Evolutionary conservation across 2,888 invertebrate species (phyloP).

Genomic region (Hypena proboscidalis): DNA sequence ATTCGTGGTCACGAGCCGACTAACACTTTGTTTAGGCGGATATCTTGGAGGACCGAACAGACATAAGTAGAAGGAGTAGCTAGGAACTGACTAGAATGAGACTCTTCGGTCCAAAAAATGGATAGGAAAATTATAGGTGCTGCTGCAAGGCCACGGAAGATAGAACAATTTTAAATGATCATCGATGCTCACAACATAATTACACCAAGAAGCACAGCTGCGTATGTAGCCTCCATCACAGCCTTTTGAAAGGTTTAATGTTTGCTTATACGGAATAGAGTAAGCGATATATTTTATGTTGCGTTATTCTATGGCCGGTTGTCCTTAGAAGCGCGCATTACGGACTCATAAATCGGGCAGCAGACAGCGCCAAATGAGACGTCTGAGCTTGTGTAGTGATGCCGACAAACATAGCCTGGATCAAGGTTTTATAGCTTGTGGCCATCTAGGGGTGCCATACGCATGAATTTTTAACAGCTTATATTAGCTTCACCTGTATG

Average conservation of each 20-base stretch:
- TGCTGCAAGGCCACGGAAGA: too few relatives aligned
- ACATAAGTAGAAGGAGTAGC: too few relatives aligned
- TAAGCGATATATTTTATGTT: constrained; percentile 21
- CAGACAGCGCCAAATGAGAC: constrained; percentile 52
- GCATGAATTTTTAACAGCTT: not conserved
- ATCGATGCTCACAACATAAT: too few relatives aligned
- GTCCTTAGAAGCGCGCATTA: constrained; percentile 49
- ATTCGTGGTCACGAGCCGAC: too few relatives aligned
- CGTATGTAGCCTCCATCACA: not conserved
- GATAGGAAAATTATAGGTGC: too few relatives aligned
- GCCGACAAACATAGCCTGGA: constrained; percentile 39
- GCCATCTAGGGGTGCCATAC: constrained; percentile 1
- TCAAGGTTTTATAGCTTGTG: constrained; percentile 21
- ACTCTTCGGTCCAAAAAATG: too few relatives aligned
- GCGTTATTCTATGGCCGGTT: constrained; percentile 28
- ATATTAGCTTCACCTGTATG: too few relatives aligned
- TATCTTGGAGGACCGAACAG: too few relatives aligned
- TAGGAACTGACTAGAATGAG: too few relatives aligned
- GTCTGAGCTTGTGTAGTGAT: constrained; percentile 38
- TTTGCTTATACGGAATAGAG: not conserved
- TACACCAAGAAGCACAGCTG: too few relatives aligned
- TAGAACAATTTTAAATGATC: too few relatives aligned
- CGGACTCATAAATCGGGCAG: constrained; percentile 53
- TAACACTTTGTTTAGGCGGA: too few relatives aligned
- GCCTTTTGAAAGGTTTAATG: not conserved